Evolutionary conservation across 1,140 invertebrate species (phyloP).

Genomic region (Neodiprion lecontei): DNA sequence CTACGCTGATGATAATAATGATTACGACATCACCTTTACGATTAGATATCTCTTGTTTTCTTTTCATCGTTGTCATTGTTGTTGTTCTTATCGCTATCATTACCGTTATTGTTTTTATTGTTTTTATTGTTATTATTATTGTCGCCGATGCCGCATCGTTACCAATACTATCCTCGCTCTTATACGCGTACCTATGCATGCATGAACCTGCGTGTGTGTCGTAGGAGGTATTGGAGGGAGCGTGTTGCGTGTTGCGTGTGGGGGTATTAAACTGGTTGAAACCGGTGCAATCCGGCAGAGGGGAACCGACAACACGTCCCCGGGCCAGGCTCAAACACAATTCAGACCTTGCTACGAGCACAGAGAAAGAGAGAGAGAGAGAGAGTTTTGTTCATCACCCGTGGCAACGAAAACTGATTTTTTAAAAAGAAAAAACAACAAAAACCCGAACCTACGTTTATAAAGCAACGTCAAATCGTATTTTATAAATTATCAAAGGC

Average conservation of each 20-base stretch:
- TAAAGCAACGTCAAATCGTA: too few species aligned
- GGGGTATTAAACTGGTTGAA: slow-evolving; percentile 43
- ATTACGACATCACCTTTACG: too few species aligned
- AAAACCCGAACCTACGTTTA: too few species aligned
- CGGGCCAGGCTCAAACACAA: slow-evolving; percentile 6
- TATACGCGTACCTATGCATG: too few species aligned
- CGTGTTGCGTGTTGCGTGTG: not conserved
- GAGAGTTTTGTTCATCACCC: too few species aligned
- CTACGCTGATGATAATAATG: too few species aligned
- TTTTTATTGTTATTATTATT: not conserved
- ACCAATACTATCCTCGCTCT: not conserved
- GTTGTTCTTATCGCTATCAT: not conserved
- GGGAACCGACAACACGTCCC: not conserved
- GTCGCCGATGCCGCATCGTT: not conserved
- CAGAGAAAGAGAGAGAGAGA: too few species aligned
- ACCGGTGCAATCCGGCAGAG: slow-evolving; percentile 46
- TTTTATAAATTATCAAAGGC: too few species aligned
- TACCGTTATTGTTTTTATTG: not conserved
- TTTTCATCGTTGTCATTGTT: too few species aligned
- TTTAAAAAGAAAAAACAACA: too few species aligned
- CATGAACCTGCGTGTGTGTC: not conserved
- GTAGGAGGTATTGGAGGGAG: not conserved
- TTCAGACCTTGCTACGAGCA: not conserved
- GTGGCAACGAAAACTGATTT: too few species aligned
- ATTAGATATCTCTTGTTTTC: too few species aligned